Base-by-base conservation (phyloP, 2,113 vertebrate species). In the Mormoops blainvillei region DNA sequence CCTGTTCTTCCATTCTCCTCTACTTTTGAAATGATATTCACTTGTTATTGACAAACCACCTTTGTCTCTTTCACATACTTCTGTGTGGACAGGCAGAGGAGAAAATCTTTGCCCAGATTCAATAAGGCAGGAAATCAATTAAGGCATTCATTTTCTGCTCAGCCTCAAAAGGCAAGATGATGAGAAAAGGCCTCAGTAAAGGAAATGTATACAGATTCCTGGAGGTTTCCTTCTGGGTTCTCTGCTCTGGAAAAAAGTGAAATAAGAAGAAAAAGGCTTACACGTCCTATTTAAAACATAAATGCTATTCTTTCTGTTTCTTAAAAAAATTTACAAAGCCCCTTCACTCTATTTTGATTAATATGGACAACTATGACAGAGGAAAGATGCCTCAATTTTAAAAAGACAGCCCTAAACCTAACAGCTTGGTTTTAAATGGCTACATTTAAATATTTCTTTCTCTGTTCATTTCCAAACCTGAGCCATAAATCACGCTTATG, bases 111-210 rank as follows among this genome's bases (percentile, higher is more conserved):
- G 76, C 91, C 81, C 41, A 87, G 83, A 97, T 97, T 97, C 96
- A 96, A 91, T 92, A 87, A 96, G 94, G 95, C 94, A 98, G 91
- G 94, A 98, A 98, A 98, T 98, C 98, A 98, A 98, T 97, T 87
- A 97, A 95, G 52, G 94, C 98, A 97, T 98, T 97, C 95, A 97
- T 97, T 96, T 96, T 96, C 96, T 91, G 86, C 94, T 98, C 94
- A 98, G 94, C 52, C 93, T 43, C 93, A 80, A 96, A 95, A 97
- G 96, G 97, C 95, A 70, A 41, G 95, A 74, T 14, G 74, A 77
- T 28, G 67, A 58, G 90, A 97, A 84, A 92, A 73, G 63, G 77
- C 81, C 77, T 52, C 83, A 71, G 83, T 74, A 87, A 50, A 38
- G 33, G 95, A 93, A 78, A 71, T 54, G 67, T 74, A 89, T 5